Percentiles rank a stretch among this genome's conserved stretches.
Conservation (phyloP, 2,113 vertebrate genomes). For the Limnothrissa miodon region DNA sequence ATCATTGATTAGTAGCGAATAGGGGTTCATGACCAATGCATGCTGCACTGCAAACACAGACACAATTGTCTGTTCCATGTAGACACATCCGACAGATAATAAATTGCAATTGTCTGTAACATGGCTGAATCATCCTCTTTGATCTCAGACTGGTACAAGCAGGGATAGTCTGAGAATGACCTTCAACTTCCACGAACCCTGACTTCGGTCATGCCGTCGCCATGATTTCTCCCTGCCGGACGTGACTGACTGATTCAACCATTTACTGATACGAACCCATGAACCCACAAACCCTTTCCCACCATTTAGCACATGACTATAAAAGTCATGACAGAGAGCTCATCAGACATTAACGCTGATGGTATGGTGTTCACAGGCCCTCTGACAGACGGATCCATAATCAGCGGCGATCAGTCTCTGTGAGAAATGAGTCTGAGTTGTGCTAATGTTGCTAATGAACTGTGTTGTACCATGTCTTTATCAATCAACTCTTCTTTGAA, state of each 20-base stretch:
- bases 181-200: constrained; percentile 35
- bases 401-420: background rate
- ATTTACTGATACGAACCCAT: background rate
- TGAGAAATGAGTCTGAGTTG: background rate
- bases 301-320: background rate
- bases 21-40: constrained; percentile 45
- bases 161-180: constrained; percentile 45
- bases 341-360: background rate
- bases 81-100: constrained; percentile 22
- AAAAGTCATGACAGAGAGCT: background rate
- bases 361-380: background rate
- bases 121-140: constrained; percentile 43
- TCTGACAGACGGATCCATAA: background rate
- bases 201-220: background rate
- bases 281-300: background rate
- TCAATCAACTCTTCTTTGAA: background rate
- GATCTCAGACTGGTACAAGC: constrained; percentile 61
- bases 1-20: constrained; percentile 23
- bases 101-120: constrained; percentile 32
- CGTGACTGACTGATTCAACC: background rate
- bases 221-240: background rate
- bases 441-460: background rate
- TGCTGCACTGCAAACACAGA: constrained; percentile 30
- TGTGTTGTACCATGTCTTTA: background rate
- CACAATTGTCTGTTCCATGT: constrained; percentile 29